phyloP scores from a whole-genome alignment of 1,140 invertebrate genomes.

The Heliothis subflexa region DNA sequence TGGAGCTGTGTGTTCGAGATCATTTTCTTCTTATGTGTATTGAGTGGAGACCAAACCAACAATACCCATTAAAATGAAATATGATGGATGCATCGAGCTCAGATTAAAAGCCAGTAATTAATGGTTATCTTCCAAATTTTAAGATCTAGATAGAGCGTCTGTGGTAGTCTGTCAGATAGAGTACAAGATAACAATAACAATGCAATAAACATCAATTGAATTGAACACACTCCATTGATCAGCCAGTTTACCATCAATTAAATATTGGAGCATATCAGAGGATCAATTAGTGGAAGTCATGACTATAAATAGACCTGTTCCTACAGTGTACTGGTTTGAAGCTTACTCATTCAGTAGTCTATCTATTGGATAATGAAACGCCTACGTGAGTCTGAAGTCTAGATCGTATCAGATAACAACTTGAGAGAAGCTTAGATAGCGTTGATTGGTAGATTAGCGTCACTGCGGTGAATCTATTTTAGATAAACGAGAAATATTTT shows the following conservation, averaged over 20 bases:
- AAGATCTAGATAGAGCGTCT: neutral
- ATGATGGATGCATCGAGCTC: too few relatives aligned
- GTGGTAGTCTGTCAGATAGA: neutral
- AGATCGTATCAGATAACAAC: neutral
- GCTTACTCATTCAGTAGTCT: neutral
- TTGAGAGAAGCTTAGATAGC: neutral
- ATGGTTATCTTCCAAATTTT: too few relatives aligned
- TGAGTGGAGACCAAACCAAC: neutral
- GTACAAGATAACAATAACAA: neutral
- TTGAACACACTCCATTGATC: neutral
- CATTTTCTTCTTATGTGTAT: neutral
- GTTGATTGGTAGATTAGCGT: too few relatives aligned
- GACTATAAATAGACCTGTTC: constrained; percentile 5
- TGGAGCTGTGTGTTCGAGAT: neutral
- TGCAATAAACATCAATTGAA: constrained; percentile 10
- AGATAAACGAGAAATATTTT: too few relatives aligned
- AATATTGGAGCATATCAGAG: neutral
- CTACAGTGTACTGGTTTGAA: neutral
- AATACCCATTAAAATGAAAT: too few relatives aligned
- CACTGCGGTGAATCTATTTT: too few relatives aligned
- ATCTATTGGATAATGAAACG: neutral
- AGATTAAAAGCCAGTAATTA: too few relatives aligned
- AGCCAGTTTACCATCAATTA: constrained; percentile 3
- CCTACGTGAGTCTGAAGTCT: neutral
- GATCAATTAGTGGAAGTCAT: constrained; percentile 23